Conservation (phyloP, 2,888 invertebrate species). For the Phortica magna region DNA sequence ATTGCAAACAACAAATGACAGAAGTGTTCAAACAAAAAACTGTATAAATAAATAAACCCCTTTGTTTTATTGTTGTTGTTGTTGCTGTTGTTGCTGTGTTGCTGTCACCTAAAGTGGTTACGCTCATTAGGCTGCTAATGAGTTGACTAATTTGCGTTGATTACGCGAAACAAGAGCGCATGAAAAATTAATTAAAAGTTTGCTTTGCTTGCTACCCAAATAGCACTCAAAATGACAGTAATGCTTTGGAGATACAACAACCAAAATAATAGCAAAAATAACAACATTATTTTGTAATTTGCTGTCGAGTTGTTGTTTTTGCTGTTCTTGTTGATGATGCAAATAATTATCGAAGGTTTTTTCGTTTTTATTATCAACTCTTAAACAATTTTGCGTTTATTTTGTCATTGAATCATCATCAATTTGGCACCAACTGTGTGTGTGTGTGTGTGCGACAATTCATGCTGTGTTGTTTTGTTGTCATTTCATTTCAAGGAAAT, state of each 20-base stretch:
- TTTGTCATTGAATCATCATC: conserved; percentile 31
- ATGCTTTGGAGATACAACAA: not conserved
- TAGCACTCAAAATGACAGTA: not conserved
- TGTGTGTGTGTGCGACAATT: conserved; percentile 35
- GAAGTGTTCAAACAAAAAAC: not conserved
- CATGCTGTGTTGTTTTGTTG: conserved; percentile 41
- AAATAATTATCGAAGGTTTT: no score
- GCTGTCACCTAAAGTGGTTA: not conserved
- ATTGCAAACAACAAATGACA: no score
- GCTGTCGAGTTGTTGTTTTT: no score
- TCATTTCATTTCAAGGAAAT: conserved; percentile 7
- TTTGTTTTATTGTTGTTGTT: not conserved
- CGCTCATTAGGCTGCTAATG: conserved; percentile 45
- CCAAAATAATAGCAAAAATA: not conserved
- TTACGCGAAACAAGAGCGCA: conserved; percentile 49
- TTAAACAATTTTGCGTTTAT: not conserved
- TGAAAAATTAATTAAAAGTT: conserved; percentile 17
- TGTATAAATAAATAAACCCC: not conserved
- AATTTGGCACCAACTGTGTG: conserved; percentile 34
- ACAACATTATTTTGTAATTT: conserved; percentile 9
- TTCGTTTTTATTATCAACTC: no score
- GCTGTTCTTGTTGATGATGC: no score
- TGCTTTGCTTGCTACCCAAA: not conserved
- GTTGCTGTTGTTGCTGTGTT: not conserved
- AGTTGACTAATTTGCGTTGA: conserved; percentile 61